Base-by-base conservation (phyloP, 2,113 vertebrate species). In the Eretmodus cyanostictus region DNA sequence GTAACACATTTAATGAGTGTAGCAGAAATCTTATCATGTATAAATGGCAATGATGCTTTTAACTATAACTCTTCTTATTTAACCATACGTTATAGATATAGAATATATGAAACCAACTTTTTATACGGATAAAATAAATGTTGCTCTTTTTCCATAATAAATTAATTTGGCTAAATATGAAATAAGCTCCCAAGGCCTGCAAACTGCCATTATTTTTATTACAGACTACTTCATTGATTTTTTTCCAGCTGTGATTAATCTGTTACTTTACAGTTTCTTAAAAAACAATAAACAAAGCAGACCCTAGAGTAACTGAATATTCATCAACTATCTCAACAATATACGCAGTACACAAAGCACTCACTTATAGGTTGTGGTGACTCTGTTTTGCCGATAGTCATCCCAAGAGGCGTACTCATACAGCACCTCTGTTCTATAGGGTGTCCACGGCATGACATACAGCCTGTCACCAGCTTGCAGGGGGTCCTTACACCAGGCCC, bases 361-460 rank as follows among this genome's bases (percentile, higher is more conserved):
- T 97, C 92, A 97, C 96, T 97, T 97, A 91, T 99, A 99, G 4
- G 98, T 98, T 89, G 98, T 98, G 85, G 98, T 98, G 91, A 97
- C 96, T 14, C 98, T 96, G 1, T 97, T 96, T 2, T 97, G 97
- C 54, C 97, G 96, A 86, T 97, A 98, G 94, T 98, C 98, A 11
- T 97, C 97, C 98, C 98, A 99, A 0, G 98, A 97, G 1, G 98
- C 97, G 5, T 98, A 99, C 85, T 99, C 98, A 5, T 97, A 98
- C 85, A 99, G 96, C 12, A 97, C 97, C 91, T 99, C 98, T 0
- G 98, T 98, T 93, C 98, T 97, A 87, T 98, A 98, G 1, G 98
- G 98, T 0, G 98, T 97, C 98, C 98, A 99, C 0, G 98, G 98
- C 97, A 99, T 98, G n/a, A 98, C 97, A 12, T 99, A 99, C 19